A percentile compares a stretch with the other conserved stretches of the same genome.
phyloP scores from a whole-genome alignment of 2,797 vertebrate genomes.

The Stomatorhinus walkeri region DNA sequence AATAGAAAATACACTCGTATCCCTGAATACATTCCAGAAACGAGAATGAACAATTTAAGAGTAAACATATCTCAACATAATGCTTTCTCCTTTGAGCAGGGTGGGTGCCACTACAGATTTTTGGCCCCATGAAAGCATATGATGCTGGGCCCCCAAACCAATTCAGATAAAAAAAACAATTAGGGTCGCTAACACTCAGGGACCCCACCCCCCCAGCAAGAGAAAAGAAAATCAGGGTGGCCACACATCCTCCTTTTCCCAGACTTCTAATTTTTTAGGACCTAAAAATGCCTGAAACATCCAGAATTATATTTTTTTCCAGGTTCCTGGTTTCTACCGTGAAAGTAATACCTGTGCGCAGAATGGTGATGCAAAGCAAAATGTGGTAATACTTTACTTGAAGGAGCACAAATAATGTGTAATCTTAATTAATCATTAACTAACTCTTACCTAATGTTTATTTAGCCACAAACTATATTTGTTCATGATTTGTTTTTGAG shows the following conservation, averaged over 20 bases:
- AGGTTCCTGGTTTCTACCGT: not conserved
- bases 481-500: not conserved
- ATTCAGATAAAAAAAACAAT: not conserved
- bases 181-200: not conserved
- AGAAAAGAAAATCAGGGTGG: not conserved
- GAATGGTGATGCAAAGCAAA: not conserved
- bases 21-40: not conserved
- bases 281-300: not conserved
- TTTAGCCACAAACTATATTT: not conserved
- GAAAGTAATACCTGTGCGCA: not conserved
- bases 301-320: not conserved
- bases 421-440: not conserved
- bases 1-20: not conserved
- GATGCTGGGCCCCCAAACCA: not conserved
- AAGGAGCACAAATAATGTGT: not conserved
- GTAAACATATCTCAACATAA: not conserved
- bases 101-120: not conserved
- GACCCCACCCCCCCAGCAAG: not conserved
- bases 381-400: not conserved
- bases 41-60: not conserved
- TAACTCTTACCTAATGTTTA: not conserved
- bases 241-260: not conserved
- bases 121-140: no score
- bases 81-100: not conserved
- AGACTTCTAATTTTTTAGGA: not conserved